Conservation (phyloP, 2,113 vertebrate genomes). For the Pollachius pollachius region DNA sequence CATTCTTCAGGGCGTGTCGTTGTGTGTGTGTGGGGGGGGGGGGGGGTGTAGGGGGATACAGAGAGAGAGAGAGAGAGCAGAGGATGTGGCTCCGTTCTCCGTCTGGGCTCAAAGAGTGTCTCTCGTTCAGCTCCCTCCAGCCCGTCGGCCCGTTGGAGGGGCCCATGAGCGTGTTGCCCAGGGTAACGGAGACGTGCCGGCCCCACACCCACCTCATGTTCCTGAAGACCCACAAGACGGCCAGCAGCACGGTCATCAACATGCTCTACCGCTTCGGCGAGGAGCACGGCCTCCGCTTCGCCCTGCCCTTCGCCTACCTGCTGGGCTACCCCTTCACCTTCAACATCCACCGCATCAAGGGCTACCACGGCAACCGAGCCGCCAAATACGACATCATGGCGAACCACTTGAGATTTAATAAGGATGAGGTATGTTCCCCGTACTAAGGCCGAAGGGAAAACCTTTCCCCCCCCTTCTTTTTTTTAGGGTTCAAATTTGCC, state of each 20-base stretch:
- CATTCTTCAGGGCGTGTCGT: conserved; percentile 12
- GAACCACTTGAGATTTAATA: conserved; percentile 90
- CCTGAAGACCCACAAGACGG: conserved; percentile 92
- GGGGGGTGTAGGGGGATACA: too few relatives aligned
- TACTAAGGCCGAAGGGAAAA: neutral
- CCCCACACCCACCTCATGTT: conserved; percentile 83
- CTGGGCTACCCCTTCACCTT: conserved; percentile 86
- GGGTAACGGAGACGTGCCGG: conserved; percentile 70
- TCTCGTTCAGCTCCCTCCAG: conserved; percentile 56
- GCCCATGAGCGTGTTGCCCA: conserved; percentile 52
- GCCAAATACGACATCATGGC: conserved; percentile 84
- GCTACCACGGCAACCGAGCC: conserved; percentile 67
- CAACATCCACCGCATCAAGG: conserved; percentile 83
- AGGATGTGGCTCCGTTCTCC: too few relatives aligned
- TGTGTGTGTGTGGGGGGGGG: too few relatives aligned
- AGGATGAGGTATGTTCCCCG: conserved; percentile 76
- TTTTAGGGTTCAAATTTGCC: too few relatives aligned
- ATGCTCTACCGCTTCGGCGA: conserved; percentile 90
- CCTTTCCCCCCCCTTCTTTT: too few relatives aligned
- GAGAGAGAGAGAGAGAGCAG: too few relatives aligned
- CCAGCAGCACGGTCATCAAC: conserved; percentile 90
- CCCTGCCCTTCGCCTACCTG: conserved; percentile 86
- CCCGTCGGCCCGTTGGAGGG: conserved; percentile 52
- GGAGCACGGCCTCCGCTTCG: conserved; percentile 75
- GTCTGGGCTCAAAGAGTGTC: too few relatives aligned